Conservation (phyloP, 1,140 invertebrate species). For the Frieseomelitta varia region DNA sequence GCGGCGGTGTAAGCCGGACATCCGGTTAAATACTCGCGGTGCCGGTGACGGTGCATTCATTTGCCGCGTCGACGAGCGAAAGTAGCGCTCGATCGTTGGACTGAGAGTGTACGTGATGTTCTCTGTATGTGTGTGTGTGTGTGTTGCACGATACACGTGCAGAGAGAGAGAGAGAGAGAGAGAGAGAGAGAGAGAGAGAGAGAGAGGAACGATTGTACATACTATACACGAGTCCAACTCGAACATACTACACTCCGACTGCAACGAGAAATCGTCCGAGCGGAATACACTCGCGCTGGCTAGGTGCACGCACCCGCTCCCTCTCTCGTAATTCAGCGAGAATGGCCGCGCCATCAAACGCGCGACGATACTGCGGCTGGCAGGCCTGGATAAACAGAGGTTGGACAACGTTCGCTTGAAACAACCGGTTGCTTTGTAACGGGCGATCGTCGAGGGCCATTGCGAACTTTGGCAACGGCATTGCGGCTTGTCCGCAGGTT, state of each 20-base stretch:
- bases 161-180: too few species aligned
- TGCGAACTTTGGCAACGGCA: not conserved
- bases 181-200: not conserved
- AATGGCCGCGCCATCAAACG: slow-evolving; percentile 73
- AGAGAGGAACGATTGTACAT: not conserved
- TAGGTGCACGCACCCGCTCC: slow-evolving; percentile 52
- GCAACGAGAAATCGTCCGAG: slow-evolving; percentile 64
- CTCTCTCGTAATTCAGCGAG: slow-evolving; percentile 73
- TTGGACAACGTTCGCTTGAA: slow-evolving; percentile 1
- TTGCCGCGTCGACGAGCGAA: slow-evolving; percentile 16
- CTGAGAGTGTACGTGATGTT: not conserved
- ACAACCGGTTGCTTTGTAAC: slow-evolving; percentile 23
- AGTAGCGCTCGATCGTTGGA: slow-evolving; percentile 18
- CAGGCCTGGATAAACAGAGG: not conserved
- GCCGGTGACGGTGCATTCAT: slow-evolving; percentile 26
- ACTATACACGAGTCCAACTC: not conserved
- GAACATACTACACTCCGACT: not conserved
- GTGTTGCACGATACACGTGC: too few species aligned
- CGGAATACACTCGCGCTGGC: slow-evolving; percentile 52
- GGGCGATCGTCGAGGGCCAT: not conserved
- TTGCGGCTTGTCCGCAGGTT: not conserved
- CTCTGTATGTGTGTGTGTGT: too few species aligned
- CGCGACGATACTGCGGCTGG: slow-evolving; percentile 53
- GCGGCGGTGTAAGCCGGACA: not conserved
- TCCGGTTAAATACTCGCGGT: slow-evolving; percentile 31